Conservation (phyloP, 2,113 vertebrate species). For the Ammodytes marinus region DNA sequence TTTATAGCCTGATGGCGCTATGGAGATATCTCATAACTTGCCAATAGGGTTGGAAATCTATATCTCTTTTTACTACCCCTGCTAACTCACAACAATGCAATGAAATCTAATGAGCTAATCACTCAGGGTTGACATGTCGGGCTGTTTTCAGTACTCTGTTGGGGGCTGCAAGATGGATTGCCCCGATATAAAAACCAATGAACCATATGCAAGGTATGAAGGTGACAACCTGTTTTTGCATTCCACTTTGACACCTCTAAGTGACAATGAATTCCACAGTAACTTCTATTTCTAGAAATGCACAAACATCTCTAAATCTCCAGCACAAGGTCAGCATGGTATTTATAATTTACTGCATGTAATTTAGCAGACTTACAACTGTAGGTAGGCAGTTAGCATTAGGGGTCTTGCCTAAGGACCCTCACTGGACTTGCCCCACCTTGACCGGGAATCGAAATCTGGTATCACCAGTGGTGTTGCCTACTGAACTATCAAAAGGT, state of each 20-base stretch:
- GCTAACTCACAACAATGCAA: slow-evolving; percentile 57
- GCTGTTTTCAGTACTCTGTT: slow-evolving; percentile 21
- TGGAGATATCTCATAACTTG: slow-evolving; percentile 36
- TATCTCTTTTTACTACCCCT: slow-evolving; percentile 27
- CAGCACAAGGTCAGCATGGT: not conserved
- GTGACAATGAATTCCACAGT: slow-evolving; percentile 15
- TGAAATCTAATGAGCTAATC: slow-evolving; percentile 66
- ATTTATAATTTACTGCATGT: no score
- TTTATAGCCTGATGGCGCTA: slow-evolving; percentile 42
- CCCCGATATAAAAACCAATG: slow-evolving; percentile 26
- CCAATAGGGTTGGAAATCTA: slow-evolving; percentile 42
- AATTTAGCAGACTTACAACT: no score
- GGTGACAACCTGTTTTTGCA: slow-evolving; percentile 32
- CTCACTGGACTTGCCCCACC: no score
- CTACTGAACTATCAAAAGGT: no score
- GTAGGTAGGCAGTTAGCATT: no score
- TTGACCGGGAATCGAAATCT: no score
- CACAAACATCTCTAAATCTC: not conserved
- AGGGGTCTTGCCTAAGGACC: no score
- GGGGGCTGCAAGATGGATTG: slow-evolving; percentile 24
- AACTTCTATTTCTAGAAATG: slow-evolving; percentile 11
- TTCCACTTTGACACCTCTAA: slow-evolving; percentile 24
- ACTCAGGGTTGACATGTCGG: slow-evolving; percentile 48
- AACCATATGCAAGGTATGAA: slow-evolving; percentile 21
- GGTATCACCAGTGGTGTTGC: no score